Evolutionary conservation across 2,113 vertebrate species (phyloP), one percentile per base, ranked within the genome.

Genomic region (Dasyornis broadbenti): DNA sequence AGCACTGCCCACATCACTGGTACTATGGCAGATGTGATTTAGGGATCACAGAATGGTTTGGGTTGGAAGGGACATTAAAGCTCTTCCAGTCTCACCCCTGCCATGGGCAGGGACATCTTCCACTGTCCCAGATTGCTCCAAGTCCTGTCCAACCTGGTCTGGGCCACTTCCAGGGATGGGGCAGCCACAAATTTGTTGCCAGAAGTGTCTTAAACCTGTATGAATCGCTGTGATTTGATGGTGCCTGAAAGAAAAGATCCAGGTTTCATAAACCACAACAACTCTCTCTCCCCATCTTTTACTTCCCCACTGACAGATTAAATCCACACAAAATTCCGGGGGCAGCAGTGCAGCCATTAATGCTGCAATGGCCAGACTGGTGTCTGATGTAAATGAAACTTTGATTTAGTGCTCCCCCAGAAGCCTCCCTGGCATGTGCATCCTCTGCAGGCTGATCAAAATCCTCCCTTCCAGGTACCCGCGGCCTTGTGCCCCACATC

Each of bases 321-420:
- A 96, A 97, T 64, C 92, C 95, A 78, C 84, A 93, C 71, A 33
- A 53, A 89, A 92, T 50, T 96, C 86, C 7, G 50, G 93, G 96
- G 92, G 90, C 84, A 66, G 83, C 56, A 68, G 89, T 21, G 76
- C 82, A 84, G 37, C 85, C 69, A 42, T 88, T 42, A 94, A 73
- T 30, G 96, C 73, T 66, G 63, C 75, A 93, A 39, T 44, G 71
- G 77, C 82, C 69, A 39, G 91, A 35, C 77, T 94, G 86, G 31
- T 63, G 96, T 69, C 93, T 96, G 93, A 97, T 93, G 95, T 72
- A 94, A 97, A 96, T 95, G 89, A 95, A 73, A 66, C 86, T 33
- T 59, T 68, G 94, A 96, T 94, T 96, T 79, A 92, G 90, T 69
- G 96, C 82, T 95, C 75, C 89, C 82, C 95, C 83, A 68, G 75